Conservation (phyloP, 1,140 invertebrate species). For the Tetragnatha versicolor region DNA sequence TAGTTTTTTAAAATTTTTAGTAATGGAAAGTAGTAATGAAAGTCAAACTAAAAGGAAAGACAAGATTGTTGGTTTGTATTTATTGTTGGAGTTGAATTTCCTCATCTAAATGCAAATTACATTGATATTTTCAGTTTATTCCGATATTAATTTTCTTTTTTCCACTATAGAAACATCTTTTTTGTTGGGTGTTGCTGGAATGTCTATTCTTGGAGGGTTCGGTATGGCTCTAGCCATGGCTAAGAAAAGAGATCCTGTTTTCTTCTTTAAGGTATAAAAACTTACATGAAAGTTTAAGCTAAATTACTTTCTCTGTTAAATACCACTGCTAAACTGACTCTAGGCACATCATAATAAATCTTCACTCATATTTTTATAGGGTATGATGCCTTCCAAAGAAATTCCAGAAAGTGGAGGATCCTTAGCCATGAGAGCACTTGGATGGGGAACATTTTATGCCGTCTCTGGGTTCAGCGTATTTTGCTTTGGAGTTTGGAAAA, state of each 20-base stretch:
- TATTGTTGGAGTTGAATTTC: no score
- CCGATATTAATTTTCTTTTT: no score
- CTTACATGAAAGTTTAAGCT: not conserved
- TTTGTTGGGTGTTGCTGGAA: conserved; percentile 76
- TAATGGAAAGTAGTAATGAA: not conserved
- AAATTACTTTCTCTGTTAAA: no score
- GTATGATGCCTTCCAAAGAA: conserved; percentile 67
- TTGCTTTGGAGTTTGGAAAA: conserved; percentile 86
- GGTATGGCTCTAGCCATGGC: conserved; percentile 76
- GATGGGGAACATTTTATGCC: conserved; percentile 86
- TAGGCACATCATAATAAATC: not conserved
- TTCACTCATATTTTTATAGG: conserved; percentile 2
- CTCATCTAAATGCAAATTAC: not conserved
- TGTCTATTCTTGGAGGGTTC: conserved; percentile 84
- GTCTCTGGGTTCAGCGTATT: conserved; percentile 80
- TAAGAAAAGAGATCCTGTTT: conserved; percentile 80
- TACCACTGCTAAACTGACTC: not conserved
- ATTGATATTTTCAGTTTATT: not conserved
- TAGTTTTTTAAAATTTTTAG: not conserved
- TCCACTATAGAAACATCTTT: conserved; percentile 75
- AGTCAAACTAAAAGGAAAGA: not conserved
- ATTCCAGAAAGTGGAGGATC: conserved; percentile 77
- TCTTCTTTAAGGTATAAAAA: conserved; percentile 73
- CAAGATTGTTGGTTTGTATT: not conserved
- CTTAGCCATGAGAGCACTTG: conserved; percentile 81